Base-by-base conservation (phyloP, 2,113 vertebrate species). In the Thermophis baileyi region DNA sequence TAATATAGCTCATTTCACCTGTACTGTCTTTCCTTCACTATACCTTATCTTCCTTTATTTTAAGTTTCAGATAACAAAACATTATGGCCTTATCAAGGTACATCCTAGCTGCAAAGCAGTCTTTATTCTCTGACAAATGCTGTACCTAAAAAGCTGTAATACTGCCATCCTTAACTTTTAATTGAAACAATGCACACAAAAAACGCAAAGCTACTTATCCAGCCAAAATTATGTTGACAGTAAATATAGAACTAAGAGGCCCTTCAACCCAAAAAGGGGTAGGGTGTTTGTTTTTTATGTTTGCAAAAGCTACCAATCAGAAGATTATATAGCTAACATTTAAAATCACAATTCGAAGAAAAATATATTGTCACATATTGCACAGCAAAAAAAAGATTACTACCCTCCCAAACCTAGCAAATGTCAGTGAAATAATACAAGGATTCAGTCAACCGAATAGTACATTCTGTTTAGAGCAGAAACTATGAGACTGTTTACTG, bases 401-500 rank as follows among this genome's bases (percentile, higher is more conserved):
- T 16, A 47, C 40, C 8, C 2, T 2, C 10, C 7, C 74, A 69
- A 88, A 51, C 7, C 44, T 7, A 92, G 91, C 16, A 89, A n/a
- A 46, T 0, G 92, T 60, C 89, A 92, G 2, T 2, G 22, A 85
- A 91, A 3, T 95, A 89, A 93, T 94, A 86, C 87, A 88, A 91
- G 51, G 0, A 89, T 81, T 94, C 89, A 49, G 89, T 94, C 96
- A 47, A 89, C 53, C 8, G 0, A 85, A 91, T 91, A 96, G 94
- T 94, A 89, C 54, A 87, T 91, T 60, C 55, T 81, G 44, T 87
- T 51, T 2, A 3, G 46, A 27, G 89, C 47, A 53, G 69, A 46
- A 46, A 57, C 8, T 0, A 0, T n/a, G 30, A 93, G 18, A 20
- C 35, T 40, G 6, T 81, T 81, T 81, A 81, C 18, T 85, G 89